phyloP scores from a whole-genome alignment of 2,888 invertebrate genomes.

The Eupithecia centaureata region DNA sequence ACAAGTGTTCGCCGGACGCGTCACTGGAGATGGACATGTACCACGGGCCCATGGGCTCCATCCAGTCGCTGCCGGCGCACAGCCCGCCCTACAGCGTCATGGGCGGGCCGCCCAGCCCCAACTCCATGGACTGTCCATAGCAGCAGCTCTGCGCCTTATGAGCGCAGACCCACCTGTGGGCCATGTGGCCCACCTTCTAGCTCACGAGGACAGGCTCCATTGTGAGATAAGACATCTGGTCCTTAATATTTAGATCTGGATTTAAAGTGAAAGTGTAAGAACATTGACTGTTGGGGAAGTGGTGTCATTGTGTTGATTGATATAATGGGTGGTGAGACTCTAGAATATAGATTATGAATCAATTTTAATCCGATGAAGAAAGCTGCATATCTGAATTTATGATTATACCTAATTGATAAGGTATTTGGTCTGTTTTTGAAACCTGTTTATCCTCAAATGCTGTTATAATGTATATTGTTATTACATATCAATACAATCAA shows the following conservation, averaged over 20 bases:
- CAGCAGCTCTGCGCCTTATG: conserved; percentile 74
- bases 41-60: conserved; percentile 86
- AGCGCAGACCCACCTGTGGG: conserved; percentile 53
- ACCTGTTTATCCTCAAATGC: not conserved
- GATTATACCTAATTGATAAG: not conserved
- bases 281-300: conserved; percentile 37
- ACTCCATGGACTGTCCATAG: conserved; percentile 90
- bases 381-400: not conserved
- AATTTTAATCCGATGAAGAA: not conserved
- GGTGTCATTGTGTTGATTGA: conserved; percentile 22
- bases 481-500: no score
- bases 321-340: conserved; percentile 22
- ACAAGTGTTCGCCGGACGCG: conserved; percentile 87
- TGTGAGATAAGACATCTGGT: conserved; percentile 18
- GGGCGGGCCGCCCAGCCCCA: conserved; percentile 87
- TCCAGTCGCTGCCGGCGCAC: conserved; percentile 87
- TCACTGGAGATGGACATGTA: conserved; percentile 87
- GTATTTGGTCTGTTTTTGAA: not conserved
- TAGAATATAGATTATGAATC: not conserved
- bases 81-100: conserved; percentile 89
- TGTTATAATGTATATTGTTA: not conserved
- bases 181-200: conserved; percentile 31
- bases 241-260: conserved; percentile 22
- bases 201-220: not conserved
- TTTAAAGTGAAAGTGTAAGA: conserved; percentile 35